A percentile compares a stretch with the other conserved stretches of the same genome.
phyloP scores from a whole-genome alignment of 92 coral and sea anemone genomes.

The Heteractis magnifica region DNA sequence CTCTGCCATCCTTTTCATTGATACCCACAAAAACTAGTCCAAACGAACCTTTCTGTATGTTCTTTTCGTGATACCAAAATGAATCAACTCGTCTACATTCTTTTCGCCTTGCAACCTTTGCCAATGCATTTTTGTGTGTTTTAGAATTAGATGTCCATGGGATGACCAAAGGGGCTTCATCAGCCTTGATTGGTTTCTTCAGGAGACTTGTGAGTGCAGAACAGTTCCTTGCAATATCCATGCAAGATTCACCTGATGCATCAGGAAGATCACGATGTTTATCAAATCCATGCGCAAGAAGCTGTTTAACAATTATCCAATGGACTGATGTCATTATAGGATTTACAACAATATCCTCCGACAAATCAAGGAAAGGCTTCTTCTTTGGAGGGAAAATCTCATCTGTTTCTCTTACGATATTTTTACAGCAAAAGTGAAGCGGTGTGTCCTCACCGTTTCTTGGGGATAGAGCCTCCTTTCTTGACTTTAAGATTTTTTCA shows the following conservation, averaged over 20 bases:
- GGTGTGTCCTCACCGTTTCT: background rate
- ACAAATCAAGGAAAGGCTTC: background rate
- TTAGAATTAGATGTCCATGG: slow-evolving; percentile 21
- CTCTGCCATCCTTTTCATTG: slow-evolving; percentile 23
- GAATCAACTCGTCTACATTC: background rate
- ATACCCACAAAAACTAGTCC: slow-evolving; percentile 21
- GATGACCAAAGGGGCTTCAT: background rate
- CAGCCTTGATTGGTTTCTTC: background rate
- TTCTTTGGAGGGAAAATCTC: background rate
- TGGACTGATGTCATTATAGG: background rate
- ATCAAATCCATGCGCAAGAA: background rate
- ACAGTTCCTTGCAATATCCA: background rate
- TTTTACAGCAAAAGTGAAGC: background rate
- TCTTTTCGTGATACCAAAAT: background rate
- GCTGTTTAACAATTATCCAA: background rate
- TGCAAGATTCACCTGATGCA: background rate
- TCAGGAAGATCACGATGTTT: background rate
- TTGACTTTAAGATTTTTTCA: background rate
- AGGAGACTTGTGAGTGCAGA: slow-evolving; percentile 6
- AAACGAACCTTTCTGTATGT: slow-evolving; percentile 9
- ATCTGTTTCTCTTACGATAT: background rate
- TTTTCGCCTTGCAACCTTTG: slow-evolving; percentile 32
- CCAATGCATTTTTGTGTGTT: background rate
- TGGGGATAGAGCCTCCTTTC: background rate
- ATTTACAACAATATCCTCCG: background rate